These are phyloP conservation scores for Caprella mutica DNA, from an alignment of 2,888 invertebrate genomes.

Conservation along the genomic window DNA sequence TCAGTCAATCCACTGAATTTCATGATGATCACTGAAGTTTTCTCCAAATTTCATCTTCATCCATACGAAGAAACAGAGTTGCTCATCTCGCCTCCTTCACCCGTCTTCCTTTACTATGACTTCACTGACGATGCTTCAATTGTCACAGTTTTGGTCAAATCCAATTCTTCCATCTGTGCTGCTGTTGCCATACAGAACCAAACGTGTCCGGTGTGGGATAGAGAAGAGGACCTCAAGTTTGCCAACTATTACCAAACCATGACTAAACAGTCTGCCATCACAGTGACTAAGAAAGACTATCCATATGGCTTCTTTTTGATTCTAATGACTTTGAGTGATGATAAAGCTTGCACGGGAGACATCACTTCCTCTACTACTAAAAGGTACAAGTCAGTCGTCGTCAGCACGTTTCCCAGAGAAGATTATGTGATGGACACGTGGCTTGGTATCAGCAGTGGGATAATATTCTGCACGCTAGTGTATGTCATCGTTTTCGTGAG, in stretches of 20 bases:
- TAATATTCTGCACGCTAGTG: background rate
- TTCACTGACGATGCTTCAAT: constrained; percentile 25
- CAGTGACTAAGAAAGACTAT: constrained; percentile 28
- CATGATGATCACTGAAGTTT: constrained; percentile 15
- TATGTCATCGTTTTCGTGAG: background rate
- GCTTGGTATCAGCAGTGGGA: background rate
- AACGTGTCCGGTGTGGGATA: constrained; percentile 34
- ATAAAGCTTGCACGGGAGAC: constrained; percentile 21
- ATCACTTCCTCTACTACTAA: constrained; percentile 19
- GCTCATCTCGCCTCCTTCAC: constrained; percentile 20
- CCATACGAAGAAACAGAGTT: constrained; percentile 9
- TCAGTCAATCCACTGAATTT: constrained; percentile 19
- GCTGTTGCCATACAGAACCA: constrained; percentile 31
- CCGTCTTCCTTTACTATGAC: constrained; percentile 23
- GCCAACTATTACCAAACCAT: constrained; percentile 34
- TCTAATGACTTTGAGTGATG: constrained; percentile 20
- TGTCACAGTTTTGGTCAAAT: constrained; percentile 27
- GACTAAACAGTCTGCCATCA: constrained; percentile 32
- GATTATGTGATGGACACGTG: background rate
- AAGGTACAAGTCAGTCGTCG: constrained; percentile 18
- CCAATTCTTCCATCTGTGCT: constrained; percentile 31
- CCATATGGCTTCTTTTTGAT: constrained; percentile 25
- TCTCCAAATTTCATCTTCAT: constrained; percentile 14
- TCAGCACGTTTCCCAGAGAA: constrained; percentile 10
- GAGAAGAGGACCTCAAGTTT: constrained; percentile 27